These are phyloP conservation scores for Corythaeola cristata DNA, from an alignment of 2,113 vertebrate genomes.

Conservation along the genomic window DNA sequence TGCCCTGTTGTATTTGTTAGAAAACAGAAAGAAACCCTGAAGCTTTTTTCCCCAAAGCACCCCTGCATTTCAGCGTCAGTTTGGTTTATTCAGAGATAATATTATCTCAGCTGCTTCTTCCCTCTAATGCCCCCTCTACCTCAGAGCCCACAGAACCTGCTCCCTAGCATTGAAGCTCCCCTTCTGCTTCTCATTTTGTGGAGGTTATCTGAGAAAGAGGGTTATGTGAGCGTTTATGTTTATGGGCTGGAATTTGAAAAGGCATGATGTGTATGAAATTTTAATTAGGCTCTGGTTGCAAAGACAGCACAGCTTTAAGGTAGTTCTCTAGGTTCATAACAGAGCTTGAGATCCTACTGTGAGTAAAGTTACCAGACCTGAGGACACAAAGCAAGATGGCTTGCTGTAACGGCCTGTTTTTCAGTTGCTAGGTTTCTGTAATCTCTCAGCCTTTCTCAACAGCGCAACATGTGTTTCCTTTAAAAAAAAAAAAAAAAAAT, in stretches of 20 bases:
- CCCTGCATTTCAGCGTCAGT: not conserved
- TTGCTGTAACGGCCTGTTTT: slow-evolving; percentile 18
- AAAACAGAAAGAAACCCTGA: not conserved
- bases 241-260: not conserved
- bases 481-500: not conserved
- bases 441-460: slow-evolving; percentile 47
- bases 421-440: slow-evolving; percentile 55
- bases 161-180: not conserved
- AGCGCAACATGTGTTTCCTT: not conserved
- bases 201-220: not conserved
- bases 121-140: not conserved
- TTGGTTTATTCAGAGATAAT: not conserved
- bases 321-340: slow-evolving; percentile 4
- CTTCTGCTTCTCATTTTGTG: not conserved
- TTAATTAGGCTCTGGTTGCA: not conserved
- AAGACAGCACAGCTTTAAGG: not conserved
- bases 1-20: not conserved
- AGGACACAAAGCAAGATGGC: slow-evolving; percentile 24
- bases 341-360: slow-evolving; percentile 3
- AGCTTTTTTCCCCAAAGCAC: not conserved
- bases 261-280: not conserved
- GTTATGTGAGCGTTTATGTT: not conserved
- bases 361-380: slow-evolving; percentile 4
- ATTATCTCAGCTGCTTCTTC: not conserved
- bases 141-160: not conserved